Conservation (phyloP, 2,113 vertebrate genomes). For the Cariama cristata region DNA sequence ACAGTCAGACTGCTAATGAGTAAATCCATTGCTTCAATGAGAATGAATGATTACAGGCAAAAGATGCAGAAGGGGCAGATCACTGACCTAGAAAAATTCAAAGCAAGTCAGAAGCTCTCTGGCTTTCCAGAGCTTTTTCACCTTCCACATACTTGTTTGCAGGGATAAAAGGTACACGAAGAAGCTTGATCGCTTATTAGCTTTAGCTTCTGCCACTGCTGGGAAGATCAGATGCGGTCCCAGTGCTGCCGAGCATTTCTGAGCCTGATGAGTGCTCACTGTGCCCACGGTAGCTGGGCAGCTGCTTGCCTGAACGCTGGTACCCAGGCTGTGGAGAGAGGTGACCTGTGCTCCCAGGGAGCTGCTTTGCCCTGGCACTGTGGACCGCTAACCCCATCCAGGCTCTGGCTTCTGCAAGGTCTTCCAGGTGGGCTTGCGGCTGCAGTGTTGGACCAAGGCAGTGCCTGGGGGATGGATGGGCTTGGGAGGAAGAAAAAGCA, state of each 20-base stretch:
- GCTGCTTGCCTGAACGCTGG: rapidly evolving
- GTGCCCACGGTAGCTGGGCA: background rate
- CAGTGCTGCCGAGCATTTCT: rapidly evolving
- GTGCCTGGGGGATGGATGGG: background rate
- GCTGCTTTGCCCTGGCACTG: background rate
- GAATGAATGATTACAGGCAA: background rate
- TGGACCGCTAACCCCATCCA: background rate
- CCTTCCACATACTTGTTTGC: background rate
- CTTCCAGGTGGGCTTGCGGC: background rate
- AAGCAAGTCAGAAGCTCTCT: background rate
- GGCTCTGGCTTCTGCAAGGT: background rate
- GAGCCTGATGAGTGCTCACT: background rate
- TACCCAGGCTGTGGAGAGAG: rapidly evolving
- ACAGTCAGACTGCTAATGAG: conserved; percentile 18
- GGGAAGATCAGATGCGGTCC: background rate
- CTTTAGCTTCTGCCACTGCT: background rate
- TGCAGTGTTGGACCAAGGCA: too few species aligned
- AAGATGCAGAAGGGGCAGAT: background rate
- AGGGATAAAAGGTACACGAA: background rate
- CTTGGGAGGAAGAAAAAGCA: background rate
- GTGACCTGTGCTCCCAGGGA: background rate
- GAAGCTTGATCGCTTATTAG: background rate
- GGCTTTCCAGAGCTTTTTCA: background rate
- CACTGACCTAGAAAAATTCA: background rate
- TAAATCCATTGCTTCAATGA: background rate